Percentiles rank a stretch among this genome's conserved stretches.
Evolutionary conservation across 2,888 invertebrate species (phyloP).

Genomic region (Acheta domesticus): DNA sequence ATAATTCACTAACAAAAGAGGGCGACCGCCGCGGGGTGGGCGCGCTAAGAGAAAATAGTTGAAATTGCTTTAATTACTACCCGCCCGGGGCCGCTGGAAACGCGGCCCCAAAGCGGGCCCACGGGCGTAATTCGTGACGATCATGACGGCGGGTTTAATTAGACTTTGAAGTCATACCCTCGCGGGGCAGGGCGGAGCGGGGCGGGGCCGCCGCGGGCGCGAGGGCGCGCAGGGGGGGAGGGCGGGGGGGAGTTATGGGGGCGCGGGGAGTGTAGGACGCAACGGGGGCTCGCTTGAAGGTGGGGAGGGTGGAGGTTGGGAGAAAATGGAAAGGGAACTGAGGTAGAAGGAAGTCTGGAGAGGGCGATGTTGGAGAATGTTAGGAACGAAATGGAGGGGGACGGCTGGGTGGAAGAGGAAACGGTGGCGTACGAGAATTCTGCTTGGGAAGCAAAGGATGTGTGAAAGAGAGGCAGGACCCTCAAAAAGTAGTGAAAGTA

Average conservation of each 20-base stretch:
- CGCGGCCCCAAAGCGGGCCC: slow-evolving; percentile 18
- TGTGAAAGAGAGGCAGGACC: too few species aligned
- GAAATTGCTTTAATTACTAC: slow-evolving; percentile 18
- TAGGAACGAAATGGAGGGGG: too few species aligned
- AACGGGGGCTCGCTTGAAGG: neutral
- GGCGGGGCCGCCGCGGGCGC: neutral
- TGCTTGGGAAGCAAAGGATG: too few species aligned
- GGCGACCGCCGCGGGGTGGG: slow-evolving; percentile 8
- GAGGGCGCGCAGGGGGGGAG: neutral
- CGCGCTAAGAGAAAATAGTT: slow-evolving; percentile 4
- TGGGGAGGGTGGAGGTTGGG: neutral
- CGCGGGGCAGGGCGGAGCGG: neutral
- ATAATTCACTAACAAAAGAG: slow-evolving; percentile 18
- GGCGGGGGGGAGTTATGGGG: neutral
- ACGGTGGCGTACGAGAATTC: too few species aligned
- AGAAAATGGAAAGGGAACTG: neutral
- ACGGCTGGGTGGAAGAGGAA: too few species aligned
- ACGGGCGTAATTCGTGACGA: slow-evolving; percentile 10
- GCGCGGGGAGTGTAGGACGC: neutral
- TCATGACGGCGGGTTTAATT: slow-evolving; percentile 18
- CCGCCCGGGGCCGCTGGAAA: slow-evolving; percentile 10
- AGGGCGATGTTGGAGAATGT: too few species aligned
- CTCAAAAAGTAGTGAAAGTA: too few species aligned
- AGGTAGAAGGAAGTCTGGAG: neutral
- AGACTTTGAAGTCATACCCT: slow-evolving; percentile 18